Evolutionary conservation across 2,888 invertebrate species (phyloP).

Genomic region (Nomada lathburiana): DNA sequence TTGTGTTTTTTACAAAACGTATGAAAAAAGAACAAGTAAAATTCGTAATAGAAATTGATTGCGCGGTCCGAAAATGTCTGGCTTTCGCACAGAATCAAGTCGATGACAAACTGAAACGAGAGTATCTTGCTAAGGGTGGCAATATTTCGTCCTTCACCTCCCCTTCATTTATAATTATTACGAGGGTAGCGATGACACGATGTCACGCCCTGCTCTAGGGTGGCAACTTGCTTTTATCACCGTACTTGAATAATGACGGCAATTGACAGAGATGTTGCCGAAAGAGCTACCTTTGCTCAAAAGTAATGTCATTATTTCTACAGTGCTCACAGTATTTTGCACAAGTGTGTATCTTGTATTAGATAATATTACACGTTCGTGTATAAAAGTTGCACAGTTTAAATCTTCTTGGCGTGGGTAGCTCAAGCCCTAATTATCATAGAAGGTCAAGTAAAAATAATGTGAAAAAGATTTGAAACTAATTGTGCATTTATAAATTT

Average conservation of each 20-base stretch:
- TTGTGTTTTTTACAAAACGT: too few species aligned
- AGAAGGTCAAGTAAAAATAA: too few species aligned
- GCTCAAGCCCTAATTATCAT: too few species aligned
- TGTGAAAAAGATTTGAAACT: too few species aligned
- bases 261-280: slow-evolving; percentile 33
- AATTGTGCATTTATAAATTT: too few species aligned
- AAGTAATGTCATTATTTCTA: too few species aligned
- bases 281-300: neutral
- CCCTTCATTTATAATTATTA: slow-evolving; percentile 54
- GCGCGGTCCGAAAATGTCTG: neutral
- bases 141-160: slow-evolving; percentile 32
- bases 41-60: neutral
- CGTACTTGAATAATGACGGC: slow-evolving; percentile 44
- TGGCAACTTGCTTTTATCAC: slow-evolving; percentile 48
- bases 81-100: neutral
- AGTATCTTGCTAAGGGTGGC: slow-evolving; percentile 27
- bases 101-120: slow-evolving; percentile 32
- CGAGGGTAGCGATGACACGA: slow-evolving; percentile 60
- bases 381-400: too few species aligned
- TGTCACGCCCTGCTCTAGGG: slow-evolving; percentile 44
- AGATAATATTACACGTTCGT: too few species aligned
- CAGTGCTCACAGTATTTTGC: too few species aligned
- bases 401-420: too few species aligned
- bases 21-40: too few species aligned
- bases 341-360: too few species aligned